Conservation (phyloP, 2,888 invertebrate species). For the Hirtodrosophila trivittata region DNA sequence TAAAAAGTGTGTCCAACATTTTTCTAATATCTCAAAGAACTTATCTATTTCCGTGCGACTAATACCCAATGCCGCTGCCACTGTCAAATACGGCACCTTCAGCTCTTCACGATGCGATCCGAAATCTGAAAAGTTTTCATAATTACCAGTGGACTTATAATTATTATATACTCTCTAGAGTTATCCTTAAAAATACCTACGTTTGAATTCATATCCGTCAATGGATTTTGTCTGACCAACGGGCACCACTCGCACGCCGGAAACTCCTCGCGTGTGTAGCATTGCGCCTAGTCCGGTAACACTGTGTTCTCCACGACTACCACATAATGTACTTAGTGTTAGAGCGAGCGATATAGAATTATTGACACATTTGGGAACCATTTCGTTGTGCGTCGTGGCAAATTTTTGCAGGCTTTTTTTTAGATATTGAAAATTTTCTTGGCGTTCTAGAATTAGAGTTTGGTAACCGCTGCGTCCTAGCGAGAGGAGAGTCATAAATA, state of each 20-base stretch:
- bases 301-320: background rate
- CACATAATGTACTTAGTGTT: slow-evolving; percentile 81
- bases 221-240: slow-evolving; percentile 85
- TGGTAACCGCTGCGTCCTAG: slow-evolving; percentile 88
- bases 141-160: too few species aligned
- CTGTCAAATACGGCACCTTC: slow-evolving; percentile 87
- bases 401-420: slow-evolving; percentile 85
- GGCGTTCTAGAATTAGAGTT: slow-evolving; percentile 86
- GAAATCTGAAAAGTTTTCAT: slow-evolving; percentile 86
- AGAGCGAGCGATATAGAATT: slow-evolving; percentile 89
- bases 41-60: slow-evolving; percentile 87
- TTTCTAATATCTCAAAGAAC: slow-evolving; percentile 87
- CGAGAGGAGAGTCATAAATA: slow-evolving; percentile 90
- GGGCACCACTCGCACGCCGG: slow-evolving; percentile 88
- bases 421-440: slow-evolving; percentile 87
- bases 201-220: slow-evolving; percentile 85
- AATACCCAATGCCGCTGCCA: slow-evolving; percentile 89
- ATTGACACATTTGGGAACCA: slow-evolving; percentile 86
- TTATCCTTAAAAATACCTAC: slow-evolving; percentile 79
- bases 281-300: slow-evolving; percentile 88
- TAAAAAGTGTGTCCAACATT: slow-evolving; percentile 84
- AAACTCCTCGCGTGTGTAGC: slow-evolving; percentile 89
- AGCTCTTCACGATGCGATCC: slow-evolving; percentile 86
- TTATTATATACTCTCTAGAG: too few species aligned
- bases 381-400: slow-evolving; percentile 86